Percentiles rank a stretch among this genome's conserved stretches.
These are phyloP conservation scores for Polymixis lichenea DNA, from an alignment of 2,888 invertebrate genomes.

Conservation along the genomic window DNA sequence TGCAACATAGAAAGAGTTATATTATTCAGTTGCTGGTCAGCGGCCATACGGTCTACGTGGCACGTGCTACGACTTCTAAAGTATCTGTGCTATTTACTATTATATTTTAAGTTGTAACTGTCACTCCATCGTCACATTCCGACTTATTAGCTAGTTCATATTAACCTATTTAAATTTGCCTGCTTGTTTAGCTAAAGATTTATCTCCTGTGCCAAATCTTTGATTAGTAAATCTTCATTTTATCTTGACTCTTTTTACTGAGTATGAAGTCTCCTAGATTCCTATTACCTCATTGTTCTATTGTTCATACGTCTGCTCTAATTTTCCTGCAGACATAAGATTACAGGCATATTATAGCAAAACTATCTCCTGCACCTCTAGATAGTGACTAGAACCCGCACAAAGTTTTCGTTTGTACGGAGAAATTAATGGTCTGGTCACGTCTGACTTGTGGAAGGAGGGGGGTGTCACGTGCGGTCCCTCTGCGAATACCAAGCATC, in stretches of 20 bases:
- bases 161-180: neutral
- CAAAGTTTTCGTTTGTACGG: constrained; percentile 27
- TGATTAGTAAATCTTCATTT: neutral
- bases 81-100: constrained; percentile 25
- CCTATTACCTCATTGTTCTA: neutral
- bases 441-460: constrained; percentile 35
- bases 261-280: neutral
- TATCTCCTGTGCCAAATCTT: neutral
- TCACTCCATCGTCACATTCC: neutral
- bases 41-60: constrained; percentile 11
- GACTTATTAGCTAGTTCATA: neutral
- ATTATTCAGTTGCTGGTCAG: constrained; percentile 39
- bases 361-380: constrained; percentile 9
- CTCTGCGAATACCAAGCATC: constrained; percentile 52
- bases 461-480: constrained; percentile 48
- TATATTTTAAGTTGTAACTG: constrained; percentile 7
- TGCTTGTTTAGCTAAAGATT: neutral
- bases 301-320: neutral
- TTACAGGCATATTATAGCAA: neutral
- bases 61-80: constrained; percentile 38
- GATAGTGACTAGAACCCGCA: constrained; percentile 16
- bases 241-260: neutral
- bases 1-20: constrained; percentile 30
- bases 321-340: neutral
- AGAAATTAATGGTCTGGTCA: constrained; percentile 51